phyloP scores from a whole-genome alignment of 2,113 vertebrate genomes.

The Dipodomys ordii region DNA sequence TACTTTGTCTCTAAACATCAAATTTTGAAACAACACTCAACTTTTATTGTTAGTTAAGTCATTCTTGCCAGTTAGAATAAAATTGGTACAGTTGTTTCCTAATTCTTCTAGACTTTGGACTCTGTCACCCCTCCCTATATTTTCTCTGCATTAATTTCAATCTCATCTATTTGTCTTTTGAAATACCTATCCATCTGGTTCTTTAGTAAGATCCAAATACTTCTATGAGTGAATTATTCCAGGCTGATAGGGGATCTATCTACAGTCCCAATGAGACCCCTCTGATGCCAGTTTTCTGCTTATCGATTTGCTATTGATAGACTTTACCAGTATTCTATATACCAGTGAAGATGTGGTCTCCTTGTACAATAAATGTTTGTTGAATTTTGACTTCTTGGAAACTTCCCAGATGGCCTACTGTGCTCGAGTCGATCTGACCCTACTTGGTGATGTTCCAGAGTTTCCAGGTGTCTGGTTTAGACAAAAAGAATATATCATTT shows the following conservation, averaged over 20 bases:
- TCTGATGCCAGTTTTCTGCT: not conserved
- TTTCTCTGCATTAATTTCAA: not conserved
- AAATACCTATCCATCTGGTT: not conserved
- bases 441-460: not conserved
- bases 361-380: slow-evolving; percentile 46
- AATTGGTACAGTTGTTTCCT: not conserved
- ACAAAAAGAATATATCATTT: slow-evolving; percentile 6
- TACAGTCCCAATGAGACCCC: not conserved
- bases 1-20: slow-evolving; percentile 36
- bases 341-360: slow-evolving; percentile 11
- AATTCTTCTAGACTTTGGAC: not conserved
- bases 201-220: slow-evolving; percentile 13
- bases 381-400: slow-evolving; percentile 65
- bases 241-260: not conserved
- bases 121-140: not conserved
- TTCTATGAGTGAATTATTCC: not conserved
- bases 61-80: not conserved
- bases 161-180: slow-evolving; percentile 23
- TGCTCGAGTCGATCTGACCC: not conserved
- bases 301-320: slow-evolving; percentile 13
- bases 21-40: slow-evolving; percentile 23
- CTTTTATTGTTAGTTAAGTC: not conserved
- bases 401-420: slow-evolving; percentile 34
- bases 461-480: slow-evolving; percentile 51
- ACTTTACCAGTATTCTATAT: not conserved